Evolutionary conservation across 1,140 invertebrate species (phyloP).

Genomic region (Capitella teleta): DNA sequence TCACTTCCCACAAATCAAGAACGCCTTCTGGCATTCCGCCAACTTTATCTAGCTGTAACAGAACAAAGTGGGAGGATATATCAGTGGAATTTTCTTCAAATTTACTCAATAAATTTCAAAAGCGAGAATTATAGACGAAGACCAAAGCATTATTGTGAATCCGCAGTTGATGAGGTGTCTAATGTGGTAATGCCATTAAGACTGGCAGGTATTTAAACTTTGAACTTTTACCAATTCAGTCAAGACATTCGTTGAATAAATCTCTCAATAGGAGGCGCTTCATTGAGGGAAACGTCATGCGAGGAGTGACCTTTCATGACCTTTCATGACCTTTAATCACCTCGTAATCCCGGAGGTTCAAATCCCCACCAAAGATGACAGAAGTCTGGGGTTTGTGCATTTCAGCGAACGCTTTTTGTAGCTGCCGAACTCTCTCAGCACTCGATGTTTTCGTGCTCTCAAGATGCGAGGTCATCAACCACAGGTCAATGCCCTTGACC

Average conservation of each 20-base stretch:
- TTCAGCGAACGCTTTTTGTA: slow-evolving; percentile 40
- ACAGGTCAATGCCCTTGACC: slow-evolving; percentile 41
- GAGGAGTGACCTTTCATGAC: background rate
- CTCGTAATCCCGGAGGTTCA: slow-evolving; percentile 53
- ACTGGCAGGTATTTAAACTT: too few relatives aligned
- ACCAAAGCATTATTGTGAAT: background rate
- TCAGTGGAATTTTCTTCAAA: background rate
- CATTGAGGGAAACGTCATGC: background rate
- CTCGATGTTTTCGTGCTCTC: slow-evolving; percentile 48
- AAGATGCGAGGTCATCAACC: slow-evolving; percentile 49
- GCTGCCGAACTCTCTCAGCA: slow-evolving; percentile 43
- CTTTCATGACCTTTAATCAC: slow-evolving; percentile 22
- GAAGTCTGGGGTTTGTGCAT: slow-evolving; percentile 33
- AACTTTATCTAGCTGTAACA: slow-evolving; percentile 33
- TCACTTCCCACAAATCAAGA: slow-evolving; percentile 48
- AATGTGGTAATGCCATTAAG: too few relatives aligned
- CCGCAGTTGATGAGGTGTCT: too few relatives aligned
- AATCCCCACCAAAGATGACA: slow-evolving; percentile 51
- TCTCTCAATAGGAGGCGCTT: background rate
- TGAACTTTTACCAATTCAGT: background rate
- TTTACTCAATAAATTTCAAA: background rate
- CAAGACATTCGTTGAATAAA: background rate
- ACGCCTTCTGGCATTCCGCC: slow-evolving; percentile 43
- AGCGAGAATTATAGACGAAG: background rate
- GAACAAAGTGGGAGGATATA: background rate